Conservation (phyloP, 1,140 invertebrate genomes). For the Drosophila athabasca region DNA sequence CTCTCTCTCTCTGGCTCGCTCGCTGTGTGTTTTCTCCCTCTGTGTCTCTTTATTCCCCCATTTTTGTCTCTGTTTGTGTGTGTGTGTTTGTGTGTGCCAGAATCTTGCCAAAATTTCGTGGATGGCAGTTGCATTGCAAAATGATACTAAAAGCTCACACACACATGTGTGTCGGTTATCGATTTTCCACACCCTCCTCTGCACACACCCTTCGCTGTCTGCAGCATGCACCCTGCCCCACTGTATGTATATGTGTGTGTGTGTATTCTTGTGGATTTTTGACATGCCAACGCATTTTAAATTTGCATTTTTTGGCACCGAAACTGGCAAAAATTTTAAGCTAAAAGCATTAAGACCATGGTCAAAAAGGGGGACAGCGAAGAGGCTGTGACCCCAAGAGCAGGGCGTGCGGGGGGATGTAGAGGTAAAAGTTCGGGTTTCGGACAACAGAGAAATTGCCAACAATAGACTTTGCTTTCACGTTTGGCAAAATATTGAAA, state of each 20-base stretch:
- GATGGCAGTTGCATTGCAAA: conserved; percentile 73
- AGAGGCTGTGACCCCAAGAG: too few relatives aligned
- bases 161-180: conserved; percentile 57
- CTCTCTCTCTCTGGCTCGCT: conserved; percentile 1
- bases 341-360: conserved; percentile 61
- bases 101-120: conserved; percentile 48
- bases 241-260: conserved; percentile 20
- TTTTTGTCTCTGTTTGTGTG: conserved; percentile 34
- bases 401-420: neutral
- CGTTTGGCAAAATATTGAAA: conserved; percentile 21
- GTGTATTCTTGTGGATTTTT: conserved; percentile 62
- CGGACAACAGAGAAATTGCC: conserved; percentile 43
- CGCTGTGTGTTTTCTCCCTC: conserved; percentile 10
- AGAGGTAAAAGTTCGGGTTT: conserved; percentile 41
- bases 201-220: conserved; percentile 6
- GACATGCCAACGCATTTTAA: conserved; percentile 79
- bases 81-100: conserved; percentile 47
- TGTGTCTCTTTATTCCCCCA: conserved; percentile 11
- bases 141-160: conserved; percentile 73
- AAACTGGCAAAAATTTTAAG: conserved; percentile 61
- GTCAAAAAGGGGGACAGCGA: neutral
- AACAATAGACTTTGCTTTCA: conserved; percentile 39
- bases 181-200: conserved; percentile 60
- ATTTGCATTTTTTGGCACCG: conserved; percentile 78
- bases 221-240: conserved; percentile 46